Conservation (phyloP, 2,113 vertebrate species). For the Eptesicus fuscus region DNA sequence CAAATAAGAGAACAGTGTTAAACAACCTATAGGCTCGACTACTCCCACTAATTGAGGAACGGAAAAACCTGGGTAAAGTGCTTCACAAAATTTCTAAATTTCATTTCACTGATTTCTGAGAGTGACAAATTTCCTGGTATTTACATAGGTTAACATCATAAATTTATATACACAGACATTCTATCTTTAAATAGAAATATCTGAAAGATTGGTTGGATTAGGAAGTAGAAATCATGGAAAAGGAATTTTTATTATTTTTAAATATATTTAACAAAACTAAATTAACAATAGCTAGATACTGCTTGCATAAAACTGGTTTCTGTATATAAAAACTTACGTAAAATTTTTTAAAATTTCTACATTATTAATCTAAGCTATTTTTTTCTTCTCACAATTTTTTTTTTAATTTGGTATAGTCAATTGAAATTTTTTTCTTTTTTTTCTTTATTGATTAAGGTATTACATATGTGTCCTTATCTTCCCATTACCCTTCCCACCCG, state of each 20-base stretch:
- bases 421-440: too few species aligned
- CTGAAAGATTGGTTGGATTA: background rate
- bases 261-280: background rate
- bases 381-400: too few species aligned
- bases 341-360: background rate
- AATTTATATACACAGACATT: background rate
- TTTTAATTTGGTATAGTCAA: too few species aligned
- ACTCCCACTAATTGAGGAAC: background rate
- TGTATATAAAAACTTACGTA: background rate
- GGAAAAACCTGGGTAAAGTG: background rate
- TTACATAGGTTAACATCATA: background rate
- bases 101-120: background rate
- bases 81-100: background rate
- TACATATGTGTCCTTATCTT: too few species aligned
- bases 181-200: background rate
- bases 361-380: background rate
- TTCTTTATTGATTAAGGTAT: too few species aligned
- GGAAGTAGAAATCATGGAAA: background rate
- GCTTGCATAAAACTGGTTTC: background rate
- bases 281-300: background rate
- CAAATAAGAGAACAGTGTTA: background rate
- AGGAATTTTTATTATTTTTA: conserved; percentile 14
- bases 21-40: background rate
- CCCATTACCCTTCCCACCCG: too few species aligned
- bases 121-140: background rate